A percentile compares a stretch with the other conserved stretches of the same genome.
Evolutionary conservation across 1,140 invertebrate species (phyloP).

Genomic region (Chlorops oryzae): DNA sequence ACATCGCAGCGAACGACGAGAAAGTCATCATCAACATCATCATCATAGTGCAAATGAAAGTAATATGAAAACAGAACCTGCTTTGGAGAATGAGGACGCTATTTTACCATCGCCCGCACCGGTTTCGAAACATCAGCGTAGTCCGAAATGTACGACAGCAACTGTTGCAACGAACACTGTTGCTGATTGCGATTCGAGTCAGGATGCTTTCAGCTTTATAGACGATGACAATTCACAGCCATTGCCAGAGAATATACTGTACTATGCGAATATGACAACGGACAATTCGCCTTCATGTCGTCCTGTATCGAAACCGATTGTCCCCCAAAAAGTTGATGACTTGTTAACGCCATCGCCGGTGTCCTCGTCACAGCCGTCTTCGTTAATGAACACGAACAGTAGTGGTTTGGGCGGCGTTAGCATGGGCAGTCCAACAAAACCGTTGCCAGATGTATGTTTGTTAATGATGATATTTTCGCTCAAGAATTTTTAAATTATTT

Average conservation of each 20-base stretch:
- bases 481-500: not conserved
- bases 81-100: too few relatives aligned
- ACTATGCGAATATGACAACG: constrained; percentile 43
- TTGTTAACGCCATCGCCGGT: constrained; percentile 27
- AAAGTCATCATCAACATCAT: constrained; percentile 28
- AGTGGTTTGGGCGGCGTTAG: constrained; percentile 1
- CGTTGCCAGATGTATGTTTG: constrained; percentile 30
- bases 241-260: constrained; percentile 45
- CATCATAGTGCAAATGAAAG: too few relatives aligned
- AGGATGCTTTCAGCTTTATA: constrained; percentile 50
- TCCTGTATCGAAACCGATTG: constrained; percentile 37
- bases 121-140: too few relatives aligned
- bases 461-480: constrained; percentile 1
- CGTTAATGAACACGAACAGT: constrained; percentile 21
- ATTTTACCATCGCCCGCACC: too few relatives aligned
- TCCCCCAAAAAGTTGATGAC: constrained; percentile 33
- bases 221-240: constrained; percentile 45
- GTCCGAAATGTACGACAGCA: constrained; percentile 12
- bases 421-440: constrained; percentile 36
- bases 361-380: constrained; percentile 25
- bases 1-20: constrained; percentile 27
- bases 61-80: too few relatives aligned
- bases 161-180: constrained; percentile 11
- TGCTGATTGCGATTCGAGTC: constrained; percentile 34
- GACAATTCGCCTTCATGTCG: constrained; percentile 43